Evolutionary conservation across 2,888 invertebrate genomes (phyloP), one percentile per base, ranked within the genome.

Genomic region (Beris chalybata): DNA sequence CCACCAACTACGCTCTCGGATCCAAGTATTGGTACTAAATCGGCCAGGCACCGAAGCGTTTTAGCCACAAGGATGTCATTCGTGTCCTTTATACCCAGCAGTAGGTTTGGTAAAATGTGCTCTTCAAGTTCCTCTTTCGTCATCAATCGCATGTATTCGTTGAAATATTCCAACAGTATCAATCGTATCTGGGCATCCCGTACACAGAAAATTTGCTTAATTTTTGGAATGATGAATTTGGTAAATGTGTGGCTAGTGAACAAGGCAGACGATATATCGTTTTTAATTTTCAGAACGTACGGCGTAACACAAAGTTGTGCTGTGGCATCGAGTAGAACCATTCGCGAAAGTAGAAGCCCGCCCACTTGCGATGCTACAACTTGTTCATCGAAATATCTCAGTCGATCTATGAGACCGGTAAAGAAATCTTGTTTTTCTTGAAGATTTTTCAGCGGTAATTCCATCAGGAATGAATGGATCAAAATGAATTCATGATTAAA

Each of bases 1-100:
- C 93, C 92, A 4, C 94, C 93, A 53, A 96, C 89, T 0, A 96
- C 93, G 22, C 88, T 85, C n/a, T 89, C 85, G 12, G 93, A 90
- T 12, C 96, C 95, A 61, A 94, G 82, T 70, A 95, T 85, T 1
- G 93, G 91, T 30, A 96, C 91, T 66, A 96, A 81, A 74, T 92
- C 90, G 66, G 95, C 93, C 67, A 96, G 80, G 63, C 91, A 90
- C 66, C 87, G 85, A 57, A 96, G 82, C 11, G 95, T 95, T 67
- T 89, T 87, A 31, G 90, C 86, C 0, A 95, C 95, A 69, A 96
- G 81, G 64, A 85, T 84, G 77, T 95, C 93, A 79, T 93, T 91
- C 1, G 87, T 88, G 76, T 96, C 95, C 78, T 92, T 91, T 72
- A 96, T 89, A 4, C 95, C 95, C 44, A 93, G 85, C 47, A 95